Base-by-base conservation (phyloP, 1,140 invertebrate genomes). In the Episyrphus balteatus region DNA sequence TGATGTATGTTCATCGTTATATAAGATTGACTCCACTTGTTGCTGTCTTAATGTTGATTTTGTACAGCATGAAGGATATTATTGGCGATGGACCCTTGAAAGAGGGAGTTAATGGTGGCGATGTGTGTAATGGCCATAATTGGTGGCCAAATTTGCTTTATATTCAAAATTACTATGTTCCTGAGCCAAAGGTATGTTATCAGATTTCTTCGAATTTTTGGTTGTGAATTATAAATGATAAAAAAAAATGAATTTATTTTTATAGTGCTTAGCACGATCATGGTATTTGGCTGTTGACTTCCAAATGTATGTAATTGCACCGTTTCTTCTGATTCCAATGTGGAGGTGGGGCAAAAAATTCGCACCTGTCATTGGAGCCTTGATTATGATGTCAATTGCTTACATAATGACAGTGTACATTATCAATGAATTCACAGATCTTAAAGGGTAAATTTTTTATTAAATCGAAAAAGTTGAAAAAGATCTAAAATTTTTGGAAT, bases 231-330 rank as follows among this genome's bases (percentile, higher is more conserved):
- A 5, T 26, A 26, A 5, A 5, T 26, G 8, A 8, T 26, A 8
- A 5, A 26, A 37, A 37, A 41, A 9, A 10, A 18, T 41, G 2
- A 5, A 5, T 41, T 41, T 9, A 51, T 69, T 58, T 30, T 48
- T 50, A 6, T 34, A 88, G 85, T 90, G 88, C 56, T 84, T 91
- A 81, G 84, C 84, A 47, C 85, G 86, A 74, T 81, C 84, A 0
- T 92, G 88, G 88, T 91, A 89, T 57, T 70, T 92, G 34, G 44
- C 86, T 3, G 84, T 84, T 45, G 86, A 91, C 58, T 86, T 86
- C 46, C 86, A 89, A 63, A 72, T 89, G 44, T 87, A 86, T 61
- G 70, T 86, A 47, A 61, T 88, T 8, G 79, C 82, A 17, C 80
- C 84, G 2, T 64, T 85, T 15, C 71, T 90, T 44, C 73, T 86